Percentiles rank a stretch among this genome's conserved stretches.
These are phyloP conservation scores for Tapirus terrestris DNA, from an alignment of 2,113 vertebrate species.

Conservation along the genomic window DNA sequence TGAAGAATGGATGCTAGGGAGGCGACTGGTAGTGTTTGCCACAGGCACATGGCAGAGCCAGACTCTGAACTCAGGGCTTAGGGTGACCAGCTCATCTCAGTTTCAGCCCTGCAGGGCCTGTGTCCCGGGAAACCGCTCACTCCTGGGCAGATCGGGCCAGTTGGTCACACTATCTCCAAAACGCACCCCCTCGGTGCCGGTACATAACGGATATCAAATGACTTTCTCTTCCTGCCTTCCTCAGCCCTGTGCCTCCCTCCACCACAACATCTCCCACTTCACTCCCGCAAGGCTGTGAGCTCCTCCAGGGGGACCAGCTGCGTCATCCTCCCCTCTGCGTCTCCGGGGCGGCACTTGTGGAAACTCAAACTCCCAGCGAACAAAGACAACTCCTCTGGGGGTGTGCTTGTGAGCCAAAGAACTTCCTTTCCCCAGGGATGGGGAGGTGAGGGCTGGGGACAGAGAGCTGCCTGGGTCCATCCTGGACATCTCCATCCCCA, in stretches of 20 bases:
- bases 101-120: background rate
- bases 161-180: background rate
- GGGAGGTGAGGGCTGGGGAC: background rate
- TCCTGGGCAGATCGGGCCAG: accelerated
- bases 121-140: background rate
- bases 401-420: background rate
- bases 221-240: background rate
- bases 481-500: background rate
- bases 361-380: background rate
- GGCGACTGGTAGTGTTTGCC: background rate
- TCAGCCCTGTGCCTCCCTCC: background rate
- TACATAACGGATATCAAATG: accelerated
- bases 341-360: background rate
- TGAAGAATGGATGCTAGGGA: background rate
- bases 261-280: background rate
- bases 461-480: background rate
- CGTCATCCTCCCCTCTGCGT: background rate
- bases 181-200: background rate
- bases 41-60: background rate
- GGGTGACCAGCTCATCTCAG: background rate
- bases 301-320: background rate
- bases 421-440: background rate
- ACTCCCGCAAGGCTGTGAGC: background rate
- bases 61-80: background rate
- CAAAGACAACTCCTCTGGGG: background rate